Base-by-base conservation (phyloP, 2,888 invertebrate species). In the Amblyjoppa proteus region DNA sequence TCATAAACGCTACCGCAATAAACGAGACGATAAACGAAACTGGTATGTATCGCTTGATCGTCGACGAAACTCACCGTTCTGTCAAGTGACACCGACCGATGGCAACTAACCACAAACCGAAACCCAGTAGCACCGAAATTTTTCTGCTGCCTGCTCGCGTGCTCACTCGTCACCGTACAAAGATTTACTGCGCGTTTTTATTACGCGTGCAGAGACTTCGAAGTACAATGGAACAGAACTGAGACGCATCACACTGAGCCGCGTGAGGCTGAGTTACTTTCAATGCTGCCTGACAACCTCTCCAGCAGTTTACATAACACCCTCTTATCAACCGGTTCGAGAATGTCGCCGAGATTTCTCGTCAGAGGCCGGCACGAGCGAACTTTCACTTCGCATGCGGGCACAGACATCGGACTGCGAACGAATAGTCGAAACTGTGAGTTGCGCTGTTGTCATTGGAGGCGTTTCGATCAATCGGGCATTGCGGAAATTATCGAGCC, bases 331-430 rank as follows among this genome's bases (percentile, higher is more conserved):
- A 85, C 82, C 78, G 70, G 56, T 56, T 58, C 25, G 64, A 75
- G 70, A 56, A 11, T 20, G 20, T n/a, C 38, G 70, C 56, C 41
- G 20, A 5, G 49, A 53, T 41, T 53, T 11, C 64, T 66, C 71
- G 38, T 20, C 66, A 85, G 85, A 82, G 78, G 85, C 74, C 85
- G 78, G 28, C 85, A 85, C 85, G 20, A 7, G 28, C 66, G 9
- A 49, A 81, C 75, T 76, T 75, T 81, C 75, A 58, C 79, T 64
- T 71, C 58, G 70, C 49, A 2, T 4, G 64, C 5, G 64, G 64
- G 64, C 34, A 61, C 38, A 68, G 41, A 38, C 11, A 9, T 56
- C n/a, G 13, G 25, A 25, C 3, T 2, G 9, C 3, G 38, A 20
- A 16, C 9, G 38, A n/a, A 38, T 9, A 66, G 16, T n/a, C 3